A percentile compares a stretch with the other conserved stretches of the same genome.
Conservation (phyloP, 1,140 invertebrate genomes). For the Conus ventricosus region DNA sequence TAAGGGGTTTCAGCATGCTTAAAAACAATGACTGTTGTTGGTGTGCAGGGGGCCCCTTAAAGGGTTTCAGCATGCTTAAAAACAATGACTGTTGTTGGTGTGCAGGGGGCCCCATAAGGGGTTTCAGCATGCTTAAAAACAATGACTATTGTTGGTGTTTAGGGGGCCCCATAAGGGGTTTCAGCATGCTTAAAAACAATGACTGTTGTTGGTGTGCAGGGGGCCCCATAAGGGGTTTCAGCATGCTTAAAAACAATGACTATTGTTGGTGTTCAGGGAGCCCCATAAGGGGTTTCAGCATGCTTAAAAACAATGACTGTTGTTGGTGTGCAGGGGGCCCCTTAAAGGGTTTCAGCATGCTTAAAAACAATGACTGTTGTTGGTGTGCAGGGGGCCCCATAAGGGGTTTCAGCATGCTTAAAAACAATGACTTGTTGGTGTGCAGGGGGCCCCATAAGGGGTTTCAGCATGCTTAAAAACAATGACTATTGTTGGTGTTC, state of each 20-base stretch:
- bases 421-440: background rate
- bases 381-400: too few relatives aligned
- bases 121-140: conserved; percentile 35
- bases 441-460: conserved; percentile 65
- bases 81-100: background rate
- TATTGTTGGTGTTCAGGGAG: background rate
- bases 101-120: conserved; percentile 65
- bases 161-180: conserved; percentile 49
- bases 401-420: conserved; percentile 57
- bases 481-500: background rate
- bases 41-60: background rate
- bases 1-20: conserved; percentile 59
- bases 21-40: background rate
- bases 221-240: conserved; percentile 66
- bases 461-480: conserved; percentile 35
- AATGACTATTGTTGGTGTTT: background rate
- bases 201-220: conserved; percentile 42
- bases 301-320: background rate
- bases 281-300: conserved; percentile 57
- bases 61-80: conserved; percentile 55
- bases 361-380: background rate
- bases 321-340: conserved; percentile 55
- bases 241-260: background rate
- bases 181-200: conserved; percentile 37
- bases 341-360: conserved; percentile 60